Evolutionary conservation across 2,797 vertebrate species (phyloP), one percentile per base, ranked within the genome.

Genomic region (Sylvilagus floridanus): DNA sequence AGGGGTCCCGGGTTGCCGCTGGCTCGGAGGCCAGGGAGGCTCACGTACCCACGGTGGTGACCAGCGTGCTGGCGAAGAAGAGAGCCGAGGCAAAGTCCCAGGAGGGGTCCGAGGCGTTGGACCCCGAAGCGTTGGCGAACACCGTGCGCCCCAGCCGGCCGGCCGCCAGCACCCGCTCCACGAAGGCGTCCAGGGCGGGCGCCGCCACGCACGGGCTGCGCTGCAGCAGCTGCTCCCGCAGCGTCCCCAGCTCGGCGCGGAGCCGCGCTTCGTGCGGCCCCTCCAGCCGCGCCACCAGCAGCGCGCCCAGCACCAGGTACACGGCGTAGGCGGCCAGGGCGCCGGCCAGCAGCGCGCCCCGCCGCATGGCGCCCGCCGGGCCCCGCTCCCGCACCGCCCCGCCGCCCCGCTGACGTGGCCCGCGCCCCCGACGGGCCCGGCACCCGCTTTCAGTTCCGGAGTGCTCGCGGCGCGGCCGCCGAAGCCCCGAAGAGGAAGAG

Each of bases 61-160:
- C 98, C 96, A 99, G 97, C 0, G 99, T 99, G 98, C 99, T 99
- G 97, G 99, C 98, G 97, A 99, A 99, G 98, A 99, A 99, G 98
- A 99, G 98, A 42, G 99, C 98, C 0, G 99, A 99, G 10, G 98
- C 98, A 95, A 99, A 97, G 98, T 99, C 99, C 99, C 99, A 99
- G 92, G 97, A 93, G 3, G 98, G 98, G 0, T 86, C 85, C 2
- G 99, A 98, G 22, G 97, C 26, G 97, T 98, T 99, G 94, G 94
- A 97, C 0, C 65, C 72, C 0, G 99, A 98, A 5, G 97, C 32
- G 97, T 99, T 99, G 21, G 89, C 79, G 16, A 99, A 97, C 0
- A 98, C 97, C 0, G 98, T 98, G 24, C 99, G 99, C 30, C 99
- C 99, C 98, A 99, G 98, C 94, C 98, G 98, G 91, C 99, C 99